Percentiles rank a stretch among this genome's conserved stretches.
Evolutionary conservation across 2,888 invertebrate genomes (phyloP).

Genomic region (Thymelicus acteon): DNA sequence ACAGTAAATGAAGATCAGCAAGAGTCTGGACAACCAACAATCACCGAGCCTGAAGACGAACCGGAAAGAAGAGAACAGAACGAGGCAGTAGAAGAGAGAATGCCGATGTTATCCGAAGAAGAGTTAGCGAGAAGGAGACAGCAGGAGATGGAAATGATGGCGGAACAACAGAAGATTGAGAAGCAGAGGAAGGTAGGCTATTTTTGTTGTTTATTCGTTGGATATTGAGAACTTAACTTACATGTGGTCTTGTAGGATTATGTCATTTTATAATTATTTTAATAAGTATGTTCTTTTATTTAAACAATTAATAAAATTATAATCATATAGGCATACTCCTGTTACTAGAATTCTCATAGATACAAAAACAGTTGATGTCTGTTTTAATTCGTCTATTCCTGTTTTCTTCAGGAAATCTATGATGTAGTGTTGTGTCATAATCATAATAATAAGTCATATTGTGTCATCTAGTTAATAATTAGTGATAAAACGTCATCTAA

Average conservation of each 20-base stretch:
- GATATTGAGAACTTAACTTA: not conserved
- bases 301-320: too few species aligned
- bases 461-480: too few species aligned
- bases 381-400: too few species aligned
- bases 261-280: too few species aligned
- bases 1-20: conserved; percentile 37
- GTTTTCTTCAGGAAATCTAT: too few species aligned
- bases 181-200: conserved; percentile 69
- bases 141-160: conserved; percentile 59
- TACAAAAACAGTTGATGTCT: too few species aligned
- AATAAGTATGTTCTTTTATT: too few species aligned
- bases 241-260: too few species aligned
- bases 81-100: conserved; percentile 28
- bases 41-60: conserved; percentile 37
- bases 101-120: conserved; percentile 49
- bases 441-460: too few species aligned
- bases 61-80: conserved; percentile 34
- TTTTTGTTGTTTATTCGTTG: not conserved
- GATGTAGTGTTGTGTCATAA: too few species aligned
- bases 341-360: too few species aligned
- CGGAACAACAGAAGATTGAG: conserved; percentile 63
- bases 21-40: conserved; percentile 25
- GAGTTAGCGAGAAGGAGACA: conserved; percentile 46
- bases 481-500: not conserved
- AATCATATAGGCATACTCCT: too few species aligned